Base-by-base conservation (phyloP, 2,797 vertebrate species). In the Takifugu rubripes region DNA sequence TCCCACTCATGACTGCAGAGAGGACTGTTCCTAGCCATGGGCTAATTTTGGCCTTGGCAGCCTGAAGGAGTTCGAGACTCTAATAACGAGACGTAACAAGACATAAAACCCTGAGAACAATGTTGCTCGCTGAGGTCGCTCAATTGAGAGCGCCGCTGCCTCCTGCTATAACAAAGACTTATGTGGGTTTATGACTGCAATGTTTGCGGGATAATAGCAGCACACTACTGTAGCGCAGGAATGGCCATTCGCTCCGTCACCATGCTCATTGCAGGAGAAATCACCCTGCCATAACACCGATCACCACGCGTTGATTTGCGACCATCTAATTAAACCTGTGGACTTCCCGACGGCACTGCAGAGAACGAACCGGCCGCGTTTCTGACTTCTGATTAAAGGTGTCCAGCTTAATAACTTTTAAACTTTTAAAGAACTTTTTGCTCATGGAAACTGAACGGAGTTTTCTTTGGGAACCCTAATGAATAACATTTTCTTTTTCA, bases 81-180 rank as follows among this genome's bases (percentile, higher is more conserved):
- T 60, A 36, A 70, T 66, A 72, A 70, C 55, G 69, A 31, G 31
- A 49, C 14, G 54, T 66, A 33, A 33, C 33, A 33, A 33, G 8
- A 33, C 33, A 11, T 8, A 57, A 58, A 74, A 73, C 59, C n/a
- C 50, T 47, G 36, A 14, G 14, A 12, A 52, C 71, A 66, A 62
- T 33, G 56, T 24, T 59, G 24, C 44, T 54, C 6, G 0, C 21
- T 56, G 31, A 55, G 9, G 7, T 25, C 29, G 57, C 9, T 27
- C 43, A 68, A 50, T 44, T 43, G 42, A 46, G n/a, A 59, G 52
- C 10, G 36, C 3, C 25, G 27, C 50, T 8, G 4, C 50, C 64
- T 53, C 61, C 43, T 47, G 53, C 68, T 60, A 36, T 50, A 36
- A 66, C 50, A n/a, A 53, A 40, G 46, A 56, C 26, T 61, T 50